Evolutionary conservation across 2,113 vertebrate species (phyloP).

Genomic region (Grammomys dolichurus): DNA sequence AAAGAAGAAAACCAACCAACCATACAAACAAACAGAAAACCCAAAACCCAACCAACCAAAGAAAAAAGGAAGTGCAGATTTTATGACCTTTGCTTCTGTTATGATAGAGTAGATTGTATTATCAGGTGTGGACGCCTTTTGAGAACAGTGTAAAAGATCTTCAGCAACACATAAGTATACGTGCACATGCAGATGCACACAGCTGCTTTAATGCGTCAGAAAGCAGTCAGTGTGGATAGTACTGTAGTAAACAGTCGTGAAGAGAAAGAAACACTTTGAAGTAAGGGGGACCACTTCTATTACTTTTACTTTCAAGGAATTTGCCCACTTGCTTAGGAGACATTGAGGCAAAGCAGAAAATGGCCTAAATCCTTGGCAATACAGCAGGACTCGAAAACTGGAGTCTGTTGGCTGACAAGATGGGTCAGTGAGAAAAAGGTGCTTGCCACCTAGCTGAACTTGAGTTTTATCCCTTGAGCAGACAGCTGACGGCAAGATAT

Average conservation of each 20-base stretch:
- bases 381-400: neutral
- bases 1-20: no score
- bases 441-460: neutral
- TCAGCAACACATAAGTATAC: neutral
- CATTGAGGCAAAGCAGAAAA: conserved; percentile 10
- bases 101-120: neutral
- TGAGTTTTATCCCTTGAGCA: neutral
- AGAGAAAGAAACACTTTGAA: conserved; percentile 3
- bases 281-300: neutral
- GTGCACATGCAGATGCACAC: neutral
- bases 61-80: no score
- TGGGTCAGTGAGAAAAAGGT: neutral
- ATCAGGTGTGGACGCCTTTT: neutral
- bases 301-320: neutral
- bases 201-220: neutral
- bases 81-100: neutral
- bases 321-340: neutral
- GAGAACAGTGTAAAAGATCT: neutral
- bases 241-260: neutral
- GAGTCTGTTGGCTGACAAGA: no score
- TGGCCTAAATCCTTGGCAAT: neutral
- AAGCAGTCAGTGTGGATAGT: neutral
- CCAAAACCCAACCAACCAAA: no score
- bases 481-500: neutral
- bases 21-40: no score